phyloP scores from a whole-genome alignment of 1,140 invertebrate species.

The Drosophila albomicans region DNA sequence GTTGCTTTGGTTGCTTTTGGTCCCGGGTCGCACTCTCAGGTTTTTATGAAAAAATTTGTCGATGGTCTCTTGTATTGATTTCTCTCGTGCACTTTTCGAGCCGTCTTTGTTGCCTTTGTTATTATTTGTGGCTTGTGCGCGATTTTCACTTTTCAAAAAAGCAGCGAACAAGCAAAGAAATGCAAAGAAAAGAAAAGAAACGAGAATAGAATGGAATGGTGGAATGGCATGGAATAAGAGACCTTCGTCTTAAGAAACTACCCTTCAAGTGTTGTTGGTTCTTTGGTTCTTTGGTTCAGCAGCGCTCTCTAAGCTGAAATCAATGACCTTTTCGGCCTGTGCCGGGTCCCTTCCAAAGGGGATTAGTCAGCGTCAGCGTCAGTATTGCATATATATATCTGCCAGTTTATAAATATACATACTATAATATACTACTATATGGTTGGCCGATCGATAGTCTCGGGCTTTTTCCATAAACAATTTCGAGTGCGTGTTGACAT shows the following conservation, averaged over 20 bases:
- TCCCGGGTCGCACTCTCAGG: constrained; percentile 35
- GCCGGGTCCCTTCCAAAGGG: constrained; percentile 27
- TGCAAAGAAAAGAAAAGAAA: constrained; percentile 6
- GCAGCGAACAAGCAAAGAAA: constrained; percentile 20
- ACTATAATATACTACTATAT: constrained; percentile 11
- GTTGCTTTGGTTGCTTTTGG: neutral
- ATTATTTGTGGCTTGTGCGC: constrained; percentile 42
- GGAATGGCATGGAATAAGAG: constrained; percentile 40
- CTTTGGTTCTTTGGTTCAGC: constrained; percentile 60
- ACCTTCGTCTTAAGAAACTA: constrained; percentile 80
- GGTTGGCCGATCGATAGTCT: constrained; percentile 60
- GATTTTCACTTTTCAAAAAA: constrained; percentile 81
- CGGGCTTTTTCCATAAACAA: constrained; percentile 56
- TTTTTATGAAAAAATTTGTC: constrained; percentile 8
- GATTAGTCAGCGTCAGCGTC: constrained; percentile 68
- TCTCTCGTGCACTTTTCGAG: constrained; percentile 59
- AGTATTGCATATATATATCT: constrained; percentile 35
- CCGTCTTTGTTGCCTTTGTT: constrained; percentile 48
- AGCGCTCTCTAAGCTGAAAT: constrained; percentile 76
- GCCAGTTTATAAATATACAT: constrained; percentile 29
- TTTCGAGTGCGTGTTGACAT: constrained; percentile 53
- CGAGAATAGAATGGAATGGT: constrained; percentile 18
- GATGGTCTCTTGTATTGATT: constrained; percentile 66
- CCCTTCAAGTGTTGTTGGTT: constrained; percentile 55
- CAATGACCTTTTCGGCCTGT: constrained; percentile 72